Base-by-base conservation (phyloP, 2,797 vertebrate genomes). In the Periparus ater region DNA sequence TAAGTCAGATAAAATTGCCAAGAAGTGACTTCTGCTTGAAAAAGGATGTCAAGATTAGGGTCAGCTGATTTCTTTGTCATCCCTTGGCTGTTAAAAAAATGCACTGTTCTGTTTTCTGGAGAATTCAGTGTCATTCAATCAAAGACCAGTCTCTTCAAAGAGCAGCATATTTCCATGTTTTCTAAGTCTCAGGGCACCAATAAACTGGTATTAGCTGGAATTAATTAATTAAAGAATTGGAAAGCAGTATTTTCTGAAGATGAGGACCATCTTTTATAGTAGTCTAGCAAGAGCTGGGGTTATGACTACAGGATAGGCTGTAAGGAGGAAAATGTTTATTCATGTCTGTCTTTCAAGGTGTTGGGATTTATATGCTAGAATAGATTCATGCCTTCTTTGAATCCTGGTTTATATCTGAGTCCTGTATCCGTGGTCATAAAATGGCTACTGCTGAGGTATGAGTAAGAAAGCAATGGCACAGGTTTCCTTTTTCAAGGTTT, bases 401-500 rank as follows among this genome's bases (percentile, higher is more conserved):
- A 72, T 85, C 21, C 44, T 80, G 68, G 44, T 73, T 89, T 55
- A 50, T 20, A 40, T 71, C 36, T 3, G 22, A 68, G n/a, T 78
- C 85, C 66, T 89, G 13, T 22, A 70, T 55, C 48, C 54, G 29
- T 78, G 62, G 40, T 62, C 66, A 50, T 77, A 85, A 96, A 91
- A 85, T 17, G 51, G 47, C 51, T 74, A 10, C 66, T 91, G 67
- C 77, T 91, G 89, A 82, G 71, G 71, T 77, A 81, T 76, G 57
- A 61, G 20, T 36, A 67, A 73, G 27, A 91, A 81, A 90, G 53
- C 57, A 86, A 54, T 38, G 45, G 27, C 60, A 93, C 38, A 51
- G 44, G 42, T 91, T 91, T 75, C 13, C 44, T 93, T 88, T 93
- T 62, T 57, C 34, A 79, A 66, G 45, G 38, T 95, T 91, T 93